Conservation (phyloP, 2,113 vertebrate species). For the Aegotheles bennettii region DNA sequence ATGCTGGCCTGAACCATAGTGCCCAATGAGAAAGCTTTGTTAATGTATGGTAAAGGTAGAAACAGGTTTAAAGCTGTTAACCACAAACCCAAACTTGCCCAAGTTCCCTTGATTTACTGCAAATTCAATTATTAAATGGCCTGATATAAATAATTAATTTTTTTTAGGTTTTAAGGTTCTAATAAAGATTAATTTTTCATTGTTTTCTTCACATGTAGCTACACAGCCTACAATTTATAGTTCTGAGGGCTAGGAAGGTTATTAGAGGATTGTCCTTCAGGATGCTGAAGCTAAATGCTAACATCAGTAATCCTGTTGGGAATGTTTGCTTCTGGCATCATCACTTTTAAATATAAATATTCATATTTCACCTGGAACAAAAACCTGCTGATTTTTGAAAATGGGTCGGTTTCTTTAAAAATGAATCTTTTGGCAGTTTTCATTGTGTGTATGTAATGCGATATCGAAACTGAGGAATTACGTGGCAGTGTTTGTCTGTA, state of each 20-base stretch:
- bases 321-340: slow-evolving; percentile 61
- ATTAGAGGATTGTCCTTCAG: slow-evolving; percentile 35
- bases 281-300: not conserved
- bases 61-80: slow-evolving; percentile 31
- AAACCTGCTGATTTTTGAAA: slow-evolving; percentile 68
- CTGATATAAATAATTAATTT: slow-evolving; percentile 57
- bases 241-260: slow-evolving; percentile 10
- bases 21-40: not conserved
- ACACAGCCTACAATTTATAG: not conserved
- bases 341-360: slow-evolving; percentile 68
- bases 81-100: slow-evolving; percentile 21
- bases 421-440: slow-evolving; percentile 60
- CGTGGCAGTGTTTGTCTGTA: slow-evolving; percentile 16
- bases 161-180: slow-evolving; percentile 46
- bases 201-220: not conserved
- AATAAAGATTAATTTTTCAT: slow-evolving; percentile 34
- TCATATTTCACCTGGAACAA: slow-evolving; percentile 66
- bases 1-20: not conserved
- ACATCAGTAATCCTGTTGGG: slow-evolving; percentile 16
- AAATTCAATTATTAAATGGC: slow-evolving; percentile 61
- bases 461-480: not conserved
- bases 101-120: slow-evolving; percentile 51
- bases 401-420: slow-evolving; percentile 54
- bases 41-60: not conserved
- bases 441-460: slow-evolving; percentile 43